phyloP scores from a whole-genome alignment of 2,888 invertebrate genomes.

The Hirtodrosophila confusa region DNA sequence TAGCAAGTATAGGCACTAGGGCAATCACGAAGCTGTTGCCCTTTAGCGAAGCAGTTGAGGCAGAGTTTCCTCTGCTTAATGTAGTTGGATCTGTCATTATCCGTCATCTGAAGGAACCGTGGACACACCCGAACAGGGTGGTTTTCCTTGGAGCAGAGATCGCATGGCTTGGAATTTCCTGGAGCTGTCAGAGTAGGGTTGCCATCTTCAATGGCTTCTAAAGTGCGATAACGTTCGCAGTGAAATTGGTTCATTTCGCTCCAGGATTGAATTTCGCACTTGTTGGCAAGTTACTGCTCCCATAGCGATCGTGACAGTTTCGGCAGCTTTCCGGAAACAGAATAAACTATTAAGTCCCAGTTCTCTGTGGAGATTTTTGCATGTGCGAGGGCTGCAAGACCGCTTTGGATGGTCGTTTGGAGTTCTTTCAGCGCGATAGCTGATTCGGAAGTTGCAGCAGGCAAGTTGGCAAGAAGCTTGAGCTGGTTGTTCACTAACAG shows the following conservation, averaged over 20 bases:
- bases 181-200: too few species aligned
- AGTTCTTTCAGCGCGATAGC: not conserved
- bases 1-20: constrained; percentile 2
- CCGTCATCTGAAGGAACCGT: constrained; percentile 1
- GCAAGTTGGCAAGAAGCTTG: too few species aligned
- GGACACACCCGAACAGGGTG: constrained; percentile 6
- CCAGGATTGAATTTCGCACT: not conserved
- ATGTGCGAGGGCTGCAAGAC: not conserved
- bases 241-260: not conserved
- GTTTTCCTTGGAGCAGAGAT: constrained; percentile 2
- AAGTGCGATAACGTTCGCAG: not conserved
- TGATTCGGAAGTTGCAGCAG: too few species aligned
- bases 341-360: not conserved
- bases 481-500: too few species aligned
- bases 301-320: not conserved
- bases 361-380: not conserved
- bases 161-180: not conserved
- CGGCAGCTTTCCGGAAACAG: not conserved
- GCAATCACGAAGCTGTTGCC: constrained; percentile 4
- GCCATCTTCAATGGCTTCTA: not conserved
- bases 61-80: not conserved
- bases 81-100: not conserved
- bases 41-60: constrained; percentile 2
- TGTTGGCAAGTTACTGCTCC: not conserved
- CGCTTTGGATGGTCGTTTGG: not conserved